Conservation (phyloP, 2,113 vertebrate species). For the Jaculus jaculus region DNA sequence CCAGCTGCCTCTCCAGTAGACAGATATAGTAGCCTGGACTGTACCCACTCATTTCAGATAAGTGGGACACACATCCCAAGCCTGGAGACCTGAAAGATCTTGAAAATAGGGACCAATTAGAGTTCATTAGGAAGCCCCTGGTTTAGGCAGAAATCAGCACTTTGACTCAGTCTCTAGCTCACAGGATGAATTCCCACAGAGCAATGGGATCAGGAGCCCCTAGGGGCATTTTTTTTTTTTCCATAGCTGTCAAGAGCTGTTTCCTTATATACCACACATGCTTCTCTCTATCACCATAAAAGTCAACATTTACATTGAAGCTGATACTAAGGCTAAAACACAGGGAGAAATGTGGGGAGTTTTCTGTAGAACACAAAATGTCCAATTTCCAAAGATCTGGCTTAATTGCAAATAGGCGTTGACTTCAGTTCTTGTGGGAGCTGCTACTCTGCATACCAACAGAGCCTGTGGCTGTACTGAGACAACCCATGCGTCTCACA, state of each 20-base stretch:
- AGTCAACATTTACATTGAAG: conserved; percentile 40
- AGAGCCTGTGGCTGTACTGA: background rate
- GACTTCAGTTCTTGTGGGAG: conserved; percentile 64
- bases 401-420: conserved; percentile 74
- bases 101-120: background rate
- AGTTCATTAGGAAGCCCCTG: background rate
- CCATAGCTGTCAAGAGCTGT: background rate
- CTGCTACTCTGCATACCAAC: conserved; percentile 65
- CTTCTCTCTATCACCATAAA: background rate
- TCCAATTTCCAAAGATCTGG: conserved; percentile 75
- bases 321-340: conserved; percentile 56
- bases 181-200: background rate
- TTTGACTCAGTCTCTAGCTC: background rate
- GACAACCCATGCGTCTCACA: conserved; percentile 55
- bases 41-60: background rate
- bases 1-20: background rate
- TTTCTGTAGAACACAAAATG: conserved; percentile 67
- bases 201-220: background rate
- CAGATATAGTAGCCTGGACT: background rate
- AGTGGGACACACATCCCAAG: background rate
- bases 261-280: background rate
- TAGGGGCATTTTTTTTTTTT: conserved; percentile 6
- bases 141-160: background rate
- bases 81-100: background rate
- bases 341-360: conserved; percentile 48